Evolutionary conservation across 2,888 invertebrate species (phyloP).

Genomic region (Scaptomyza cyrtandrae): DNA sequence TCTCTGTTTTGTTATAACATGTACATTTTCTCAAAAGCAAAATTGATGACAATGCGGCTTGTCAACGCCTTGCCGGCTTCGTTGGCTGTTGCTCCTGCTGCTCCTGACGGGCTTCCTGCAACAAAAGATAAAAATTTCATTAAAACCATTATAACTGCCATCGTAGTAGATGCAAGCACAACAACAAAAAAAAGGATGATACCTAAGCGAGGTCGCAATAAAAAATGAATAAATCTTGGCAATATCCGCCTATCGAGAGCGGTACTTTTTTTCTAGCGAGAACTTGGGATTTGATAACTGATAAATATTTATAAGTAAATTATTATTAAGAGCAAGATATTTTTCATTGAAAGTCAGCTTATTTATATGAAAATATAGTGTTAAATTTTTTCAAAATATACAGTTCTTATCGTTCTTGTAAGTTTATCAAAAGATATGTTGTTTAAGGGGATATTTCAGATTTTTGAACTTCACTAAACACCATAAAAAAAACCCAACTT

Average conservation of each 20-base stretch:
- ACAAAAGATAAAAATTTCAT: constrained; percentile 79
- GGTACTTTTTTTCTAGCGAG: constrained; percentile 20
- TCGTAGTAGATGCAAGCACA: constrained; percentile 47
- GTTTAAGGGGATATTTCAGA: too few species aligned
- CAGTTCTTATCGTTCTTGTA: too few species aligned
- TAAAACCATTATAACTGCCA: constrained; percentile 74
- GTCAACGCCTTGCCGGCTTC: constrained; percentile 67
- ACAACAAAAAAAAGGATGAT: constrained; percentile 30
- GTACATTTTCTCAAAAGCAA: constrained; percentile 55
- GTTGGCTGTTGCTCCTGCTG: constrained; percentile 27
- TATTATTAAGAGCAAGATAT: too few species aligned
- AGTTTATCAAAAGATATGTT: too few species aligned
- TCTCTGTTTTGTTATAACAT: constrained; percentile 5
- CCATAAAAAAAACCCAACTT: too few species aligned
- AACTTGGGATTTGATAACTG: not conserved
- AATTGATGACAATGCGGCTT: constrained; percentile 79
- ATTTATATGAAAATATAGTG: too few species aligned
- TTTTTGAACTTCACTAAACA: too few species aligned
- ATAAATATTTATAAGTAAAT: not conserved
- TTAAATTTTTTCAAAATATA: too few species aligned
- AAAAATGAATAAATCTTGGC: constrained; percentile 20
- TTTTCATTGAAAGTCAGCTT: too few species aligned
- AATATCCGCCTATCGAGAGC: constrained; percentile 31
- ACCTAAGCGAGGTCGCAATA: constrained; percentile 22
- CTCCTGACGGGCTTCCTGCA: constrained; percentile 57